phyloP scores from a whole-genome alignment of 2,888 invertebrate species.

The Acrobasis consociella region DNA sequence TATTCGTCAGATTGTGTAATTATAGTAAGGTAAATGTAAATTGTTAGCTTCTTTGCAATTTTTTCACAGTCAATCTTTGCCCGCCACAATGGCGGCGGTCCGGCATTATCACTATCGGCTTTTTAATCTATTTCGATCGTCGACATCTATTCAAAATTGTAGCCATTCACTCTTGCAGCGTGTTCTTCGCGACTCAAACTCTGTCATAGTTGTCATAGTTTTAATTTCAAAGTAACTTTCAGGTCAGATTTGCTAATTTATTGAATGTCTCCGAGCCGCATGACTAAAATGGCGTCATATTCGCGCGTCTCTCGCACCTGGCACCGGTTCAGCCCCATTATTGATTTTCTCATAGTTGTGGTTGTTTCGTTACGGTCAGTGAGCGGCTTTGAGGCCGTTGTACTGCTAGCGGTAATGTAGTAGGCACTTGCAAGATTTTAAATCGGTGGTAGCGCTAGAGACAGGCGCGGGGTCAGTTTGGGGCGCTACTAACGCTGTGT shows the following conservation, averaged over 20 bases:
- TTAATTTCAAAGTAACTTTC: conserved; percentile 69
- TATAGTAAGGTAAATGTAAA: conserved; percentile 24
- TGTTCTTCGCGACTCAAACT: conserved; percentile 60
- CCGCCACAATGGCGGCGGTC: conserved; percentile 76
- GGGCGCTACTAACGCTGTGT: conserved; percentile 81
- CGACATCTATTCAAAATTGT: conserved; percentile 74
- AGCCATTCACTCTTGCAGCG: conserved; percentile 64
- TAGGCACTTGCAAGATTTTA: conserved; percentile 76
- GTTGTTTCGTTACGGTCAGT: conserved; percentile 54
- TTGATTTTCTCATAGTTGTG: conserved; percentile 53
- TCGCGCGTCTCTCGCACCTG: conserved; percentile 74
- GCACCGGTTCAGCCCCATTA: conserved; percentile 69
- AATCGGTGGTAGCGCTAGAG: conserved; percentile 69
- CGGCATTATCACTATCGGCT: conserved; percentile 68
- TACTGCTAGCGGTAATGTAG: conserved; percentile 41
- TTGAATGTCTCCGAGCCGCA: conserved; percentile 69
- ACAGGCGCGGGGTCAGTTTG: conserved; percentile 65
- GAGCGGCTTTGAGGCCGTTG: conserved; percentile 38
- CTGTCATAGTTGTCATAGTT: conserved; percentile 65
- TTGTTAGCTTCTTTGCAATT: conserved; percentile 47
- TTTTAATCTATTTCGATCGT: conserved; percentile 69
- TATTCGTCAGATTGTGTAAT: conserved; percentile 26
- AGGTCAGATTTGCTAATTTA: conserved; percentile 60
- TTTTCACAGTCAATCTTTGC: conserved; percentile 56
- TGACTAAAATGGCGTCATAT: conserved; percentile 79